Evolutionary conservation across 2,888 invertebrate genomes (phyloP).

Genomic region (Sympetrum striolatum): DNA sequence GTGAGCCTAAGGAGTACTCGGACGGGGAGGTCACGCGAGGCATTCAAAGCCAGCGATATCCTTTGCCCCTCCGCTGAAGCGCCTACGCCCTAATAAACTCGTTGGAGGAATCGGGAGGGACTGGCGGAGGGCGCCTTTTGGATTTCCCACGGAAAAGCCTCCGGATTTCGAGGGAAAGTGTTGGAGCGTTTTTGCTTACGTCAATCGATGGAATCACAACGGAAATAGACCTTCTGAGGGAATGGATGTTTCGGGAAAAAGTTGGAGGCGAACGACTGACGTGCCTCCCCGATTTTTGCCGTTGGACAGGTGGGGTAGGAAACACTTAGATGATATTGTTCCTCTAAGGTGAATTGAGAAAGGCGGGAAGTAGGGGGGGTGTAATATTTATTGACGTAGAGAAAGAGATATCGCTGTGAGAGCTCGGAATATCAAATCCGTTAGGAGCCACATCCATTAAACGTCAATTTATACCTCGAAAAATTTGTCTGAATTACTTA

Average conservation of each 20-base stretch:
- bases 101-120: neutral
- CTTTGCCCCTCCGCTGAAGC: neutral
- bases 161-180: neutral
- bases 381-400: neutral
- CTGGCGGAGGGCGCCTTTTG: neutral
- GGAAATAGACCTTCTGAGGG: neutral
- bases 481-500: too few relatives aligned
- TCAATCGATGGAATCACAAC: conserved; percentile 13
- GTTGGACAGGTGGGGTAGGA: neutral
- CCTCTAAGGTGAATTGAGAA: neutral
- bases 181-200: neutral
- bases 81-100: conserved; percentile 17
- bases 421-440: neutral
- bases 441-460: neutral
- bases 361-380: neutral
- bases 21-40: conserved; percentile 15
- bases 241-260: neutral
- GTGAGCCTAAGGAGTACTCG: neutral
- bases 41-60: neutral
- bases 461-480: too few relatives aligned
- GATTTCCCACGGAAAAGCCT: neutral
- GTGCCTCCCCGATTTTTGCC: too few relatives aligned
- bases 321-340: conserved; percentile 37
- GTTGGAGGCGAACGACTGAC: neutral
- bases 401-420: neutral